These are phyloP conservation scores for Sepioteuthis lessoniana DNA, from an alignment of 2,888 invertebrate genomes.

Conservation along the genomic window DNA sequence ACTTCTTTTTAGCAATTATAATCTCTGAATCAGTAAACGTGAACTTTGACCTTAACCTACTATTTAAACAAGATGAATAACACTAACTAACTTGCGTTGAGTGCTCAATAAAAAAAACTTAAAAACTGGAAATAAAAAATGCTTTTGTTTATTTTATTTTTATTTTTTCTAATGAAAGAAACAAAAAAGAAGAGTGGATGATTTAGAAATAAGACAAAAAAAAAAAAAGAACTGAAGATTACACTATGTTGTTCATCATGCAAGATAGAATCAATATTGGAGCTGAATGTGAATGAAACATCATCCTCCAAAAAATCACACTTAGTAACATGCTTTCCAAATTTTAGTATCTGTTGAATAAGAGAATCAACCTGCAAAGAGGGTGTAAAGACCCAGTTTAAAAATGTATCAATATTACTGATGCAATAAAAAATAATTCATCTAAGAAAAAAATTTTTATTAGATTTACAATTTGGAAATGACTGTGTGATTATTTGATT, in stretches of 20 bases:
- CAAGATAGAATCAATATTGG: background rate
- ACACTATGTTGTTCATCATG: background rate
- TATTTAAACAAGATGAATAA: background rate
- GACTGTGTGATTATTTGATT: background rate
- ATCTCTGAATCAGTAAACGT: too few species aligned
- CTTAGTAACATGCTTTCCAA: background rate
- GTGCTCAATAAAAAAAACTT: background rate
- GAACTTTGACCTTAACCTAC: background rate
- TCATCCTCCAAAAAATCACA: background rate
- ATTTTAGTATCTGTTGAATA: background rate
- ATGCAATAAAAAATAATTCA: background rate
- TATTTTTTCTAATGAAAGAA: background rate
- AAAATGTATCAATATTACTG: background rate
- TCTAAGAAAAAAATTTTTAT: background rate
- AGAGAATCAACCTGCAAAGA: background rate
- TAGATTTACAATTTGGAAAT: background rate
- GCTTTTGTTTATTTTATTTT: background rate
- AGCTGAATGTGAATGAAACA: background rate
- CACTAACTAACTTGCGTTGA: background rate
- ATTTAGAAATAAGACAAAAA: background rate
- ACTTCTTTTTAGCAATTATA: too few species aligned
- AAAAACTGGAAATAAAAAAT: background rate
- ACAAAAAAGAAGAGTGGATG: background rate
- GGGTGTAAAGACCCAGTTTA: background rate
- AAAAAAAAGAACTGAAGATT: background rate